These are phyloP conservation scores for Orchesellides sinensis DNA, from an alignment of 2,888 invertebrate genomes.

Conservation along the genomic window DNA sequence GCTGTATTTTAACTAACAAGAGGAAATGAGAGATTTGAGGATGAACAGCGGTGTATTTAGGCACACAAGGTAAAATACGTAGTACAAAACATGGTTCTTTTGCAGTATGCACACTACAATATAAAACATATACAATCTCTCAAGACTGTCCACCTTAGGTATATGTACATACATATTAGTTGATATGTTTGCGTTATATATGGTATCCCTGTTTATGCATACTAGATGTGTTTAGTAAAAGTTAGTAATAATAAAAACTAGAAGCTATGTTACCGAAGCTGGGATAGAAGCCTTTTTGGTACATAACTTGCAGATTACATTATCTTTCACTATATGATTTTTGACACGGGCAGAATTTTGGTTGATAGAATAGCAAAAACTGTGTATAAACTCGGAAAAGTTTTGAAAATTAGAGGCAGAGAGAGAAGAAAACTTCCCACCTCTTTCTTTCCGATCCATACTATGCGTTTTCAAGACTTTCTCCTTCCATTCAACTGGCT, in stretches of 20 bases:
- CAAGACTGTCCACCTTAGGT: neutral
- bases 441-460: neutral
- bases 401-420: neutral
- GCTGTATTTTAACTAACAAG: slow-evolving; percentile 15
- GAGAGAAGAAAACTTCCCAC: neutral
- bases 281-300: neutral
- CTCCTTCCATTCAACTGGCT: slow-evolving; percentile 1
- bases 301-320: neutral
- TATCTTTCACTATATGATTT: neutral
- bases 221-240: no score
- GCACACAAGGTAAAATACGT: neutral
- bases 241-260: no score
- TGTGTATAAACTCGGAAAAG: neutral
- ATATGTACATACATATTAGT: neutral
- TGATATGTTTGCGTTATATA: neutral
- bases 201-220: neutral
- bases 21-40: slow-evolving; percentile 64
- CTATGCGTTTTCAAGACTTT: slow-evolving; percentile 2
- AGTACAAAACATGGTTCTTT: no score
- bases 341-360: neutral
- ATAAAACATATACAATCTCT: neutral
- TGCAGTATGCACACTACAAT: no score
- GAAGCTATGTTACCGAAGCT: no score
- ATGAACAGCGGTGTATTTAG: slow-evolving; percentile 28
- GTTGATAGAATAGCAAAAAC: neutral